Evolutionary conservation across 2,113 vertebrate genomes (phyloP).

Genomic region (Furnarius figulus): DNA sequence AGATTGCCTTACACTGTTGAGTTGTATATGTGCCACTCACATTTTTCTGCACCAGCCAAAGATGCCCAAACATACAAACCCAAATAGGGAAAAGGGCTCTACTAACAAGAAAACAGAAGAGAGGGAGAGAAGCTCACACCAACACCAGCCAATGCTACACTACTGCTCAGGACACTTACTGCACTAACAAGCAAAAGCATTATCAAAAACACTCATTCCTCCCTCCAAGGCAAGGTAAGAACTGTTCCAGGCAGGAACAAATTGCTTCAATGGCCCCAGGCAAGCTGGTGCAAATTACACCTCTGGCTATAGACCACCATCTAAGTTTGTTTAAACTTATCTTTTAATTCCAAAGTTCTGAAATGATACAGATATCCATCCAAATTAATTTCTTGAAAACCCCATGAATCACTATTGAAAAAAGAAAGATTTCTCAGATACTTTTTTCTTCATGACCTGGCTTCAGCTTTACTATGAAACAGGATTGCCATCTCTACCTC

Average conservation of each 20-base stretch:
- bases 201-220: neutral
- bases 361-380: neutral
- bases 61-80: neutral
- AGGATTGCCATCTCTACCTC: neutral
- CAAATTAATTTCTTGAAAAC: neutral
- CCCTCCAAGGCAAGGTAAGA: neutral
- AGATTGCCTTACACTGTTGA: neutral
- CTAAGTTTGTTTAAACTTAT: neutral
- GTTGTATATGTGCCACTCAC: neutral
- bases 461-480: neutral
- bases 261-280: accelerated
- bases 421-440: neutral
- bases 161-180: neutral
- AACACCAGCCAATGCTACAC: neutral
- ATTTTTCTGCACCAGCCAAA: neutral
- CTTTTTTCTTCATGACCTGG: neutral
- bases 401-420: neutral
- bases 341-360: neutral
- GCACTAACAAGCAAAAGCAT: neutral
- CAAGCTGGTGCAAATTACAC: neutral
- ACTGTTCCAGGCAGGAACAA: neutral
- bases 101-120: neutral
- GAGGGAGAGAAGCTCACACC: neutral
- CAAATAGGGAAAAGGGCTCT: neutral
- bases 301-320: neutral